A percentile compares a stretch with the other conserved stretches of the same genome.
These are phyloP conservation scores for Chloroceryle amazona DNA, from an alignment of 2,797 vertebrate species.

Conservation along the genomic window DNA sequence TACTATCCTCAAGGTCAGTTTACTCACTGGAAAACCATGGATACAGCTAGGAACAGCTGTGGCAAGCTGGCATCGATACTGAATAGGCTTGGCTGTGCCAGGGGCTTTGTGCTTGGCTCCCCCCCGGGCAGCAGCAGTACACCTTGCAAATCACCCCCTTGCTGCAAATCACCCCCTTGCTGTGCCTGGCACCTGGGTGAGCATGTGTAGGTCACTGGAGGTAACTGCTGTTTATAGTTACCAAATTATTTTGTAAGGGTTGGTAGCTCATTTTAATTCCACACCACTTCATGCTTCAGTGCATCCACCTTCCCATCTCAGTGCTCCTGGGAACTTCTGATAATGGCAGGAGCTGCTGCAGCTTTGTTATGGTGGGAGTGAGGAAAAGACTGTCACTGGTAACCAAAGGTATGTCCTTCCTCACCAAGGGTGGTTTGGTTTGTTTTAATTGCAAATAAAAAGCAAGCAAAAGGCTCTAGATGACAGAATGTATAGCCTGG, in stretches of 20 bases:
- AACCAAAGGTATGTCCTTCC: not conserved
- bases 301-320: rapidly evolving
- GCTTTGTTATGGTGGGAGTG: not conserved
- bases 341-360: rapidly evolving
- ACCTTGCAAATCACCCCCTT: not conserved
- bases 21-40: not conserved
- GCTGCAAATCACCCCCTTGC: not conserved
- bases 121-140: not conserved
- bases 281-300: not conserved
- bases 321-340: not conserved
- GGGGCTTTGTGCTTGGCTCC: not conserved
- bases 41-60: not conserved
- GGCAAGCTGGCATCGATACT: not conserved
- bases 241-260: not conserved
- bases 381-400: not conserved
- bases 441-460: not conserved
- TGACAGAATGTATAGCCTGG: rapidly evolving
- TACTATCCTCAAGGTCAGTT: not conserved
- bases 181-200: rapidly evolving
- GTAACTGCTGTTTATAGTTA: not conserved
- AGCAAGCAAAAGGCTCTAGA: not conserved
- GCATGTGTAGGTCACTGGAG: not conserved
- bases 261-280: not conserved
- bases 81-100: not conserved
- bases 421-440: not conserved